Conservation (phyloP, 1,140 invertebrate genomes). For the Bicyclus anynana region DNA sequence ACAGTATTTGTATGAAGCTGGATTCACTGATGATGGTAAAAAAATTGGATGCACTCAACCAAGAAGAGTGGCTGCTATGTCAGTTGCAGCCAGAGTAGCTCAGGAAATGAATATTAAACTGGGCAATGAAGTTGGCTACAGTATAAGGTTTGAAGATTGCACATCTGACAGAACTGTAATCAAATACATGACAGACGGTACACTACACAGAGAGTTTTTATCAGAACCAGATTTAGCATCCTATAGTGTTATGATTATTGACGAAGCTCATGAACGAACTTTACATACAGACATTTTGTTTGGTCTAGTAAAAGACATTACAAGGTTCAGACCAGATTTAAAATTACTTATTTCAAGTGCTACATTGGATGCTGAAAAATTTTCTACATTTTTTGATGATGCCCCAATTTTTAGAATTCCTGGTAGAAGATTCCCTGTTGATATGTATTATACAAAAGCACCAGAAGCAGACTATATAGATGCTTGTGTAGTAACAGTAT, state of each 20-base stretch:
- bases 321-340: conserved; percentile 94
- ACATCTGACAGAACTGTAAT: conserved; percentile 96
- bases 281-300: conserved; percentile 99
- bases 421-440: conserved; percentile 90
- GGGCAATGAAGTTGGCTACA: conserved; percentile 99
- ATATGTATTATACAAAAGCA: conserved; percentile 99
- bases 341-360: conserved; percentile 99
- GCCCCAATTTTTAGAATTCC: conserved; percentile 99
- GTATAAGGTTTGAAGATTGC: conserved; percentile 99
- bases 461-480: conserved; percentile 99
- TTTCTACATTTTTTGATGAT: conserved; percentile 98
- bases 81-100: conserved; percentile 98
- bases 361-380: conserved; percentile 98
- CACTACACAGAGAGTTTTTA: conserved; percentile 97
- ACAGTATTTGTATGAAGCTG: conserved; percentile 96
- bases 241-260: conserved; percentile 99
- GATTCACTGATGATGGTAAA: conserved; percentile 90
- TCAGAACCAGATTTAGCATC: conserved; percentile 96
- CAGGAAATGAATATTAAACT: conserved; percentile 99
- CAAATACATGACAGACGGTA: conserved; percentile 99
- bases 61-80: conserved; percentile 98
- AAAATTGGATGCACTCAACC: conserved; percentile 97
- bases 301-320: conserved; percentile 98
- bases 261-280: conserved; percentile 99
- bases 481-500: conserved; percentile 96